Evolutionary conservation across 2,888 invertebrate genomes (phyloP), one percentile per base, ranked within the genome.

Genomic region (Trimorus sp.): DNA sequence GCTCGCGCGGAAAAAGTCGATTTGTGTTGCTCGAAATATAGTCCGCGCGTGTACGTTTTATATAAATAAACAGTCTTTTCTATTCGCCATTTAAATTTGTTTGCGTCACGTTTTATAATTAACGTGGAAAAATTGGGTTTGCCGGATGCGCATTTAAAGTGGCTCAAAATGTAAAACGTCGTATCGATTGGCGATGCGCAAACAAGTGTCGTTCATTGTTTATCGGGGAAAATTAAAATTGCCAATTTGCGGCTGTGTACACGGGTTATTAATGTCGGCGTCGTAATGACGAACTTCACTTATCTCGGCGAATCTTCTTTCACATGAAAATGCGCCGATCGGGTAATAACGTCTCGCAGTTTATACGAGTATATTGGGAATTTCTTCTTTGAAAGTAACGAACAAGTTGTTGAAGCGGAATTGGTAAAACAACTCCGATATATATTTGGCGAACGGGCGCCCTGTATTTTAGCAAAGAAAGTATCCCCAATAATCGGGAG

Each of bases 361-460:
- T 73, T 60, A 56, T 15, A 38, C n/a, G 38, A 62, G 54, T 48
- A 54, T 62, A 56, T 63, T 56, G 54, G 40, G 37, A 62, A 56
- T 54, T 73, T 73, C 62, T 63, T 54, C 62, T 73, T 63, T 63
- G 15, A 45, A 54, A 63, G 71, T 45, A 73, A 63, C 63, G 12
- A 73, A 73, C 8, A 73, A 73, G 54, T 73, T 73, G 71, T 45
- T 62, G 54, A 62, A 73, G 54, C 54, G 51, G 70, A 51, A 60
- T 59, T 58, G 48, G 69, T 49, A 49, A 58, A 53, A 66, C 66
- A 58, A 58, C 37, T 49, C 48, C 37, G 16, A 15, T 69, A 58
- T 58, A 58, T 58, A 69, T 69, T 69, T 69, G 8, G 37, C 15
- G 7, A 16, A 58, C 37, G 42, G 1, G 49, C 45, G 37, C 49